Evolutionary conservation across 1,140 invertebrate genomes (phyloP), one percentile per base, ranked within the genome.

Genomic region (Drosophila kanapiae): DNA sequence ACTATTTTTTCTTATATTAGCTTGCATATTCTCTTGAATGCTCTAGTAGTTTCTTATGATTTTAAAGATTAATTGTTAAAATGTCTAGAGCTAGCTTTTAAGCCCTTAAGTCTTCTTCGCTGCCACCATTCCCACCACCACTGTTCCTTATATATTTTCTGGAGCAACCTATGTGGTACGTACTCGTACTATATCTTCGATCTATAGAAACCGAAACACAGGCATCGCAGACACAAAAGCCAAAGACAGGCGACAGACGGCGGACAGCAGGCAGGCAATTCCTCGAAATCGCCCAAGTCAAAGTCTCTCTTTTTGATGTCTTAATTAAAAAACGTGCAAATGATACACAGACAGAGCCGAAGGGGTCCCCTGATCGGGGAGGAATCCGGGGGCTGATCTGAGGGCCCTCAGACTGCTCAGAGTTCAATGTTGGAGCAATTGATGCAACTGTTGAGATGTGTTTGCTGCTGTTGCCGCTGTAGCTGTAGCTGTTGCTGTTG

Each of bases 301-400:
- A 91, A 91, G 70, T 74, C 81, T 91, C 84, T 91, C 82, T 79
- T 88, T 91, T 91, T 91, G 88, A 91, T 91, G 88, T 91, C 88
- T 91, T 91, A 91, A 91, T 91, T 91, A 91, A 91, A 91, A 91
- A 91, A 88, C 84, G 84, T 88, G 85, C 85, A 88, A 88, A 90
- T 88, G 86, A 91, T 86, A 63, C 82, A 51, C 49, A 64, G 45
- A 38, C 31, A 37, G 13, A 45, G 53, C 29, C 16, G 35, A 13
- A 10, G 18, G 56, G 8, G 42, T 16, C 23, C 10, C 31, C 1
- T 14, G 59, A 42, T 45, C n/a, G 4, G 42, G 42, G 54, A 40
- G 56, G 42, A 18, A 18, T 13, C 29, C 48, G 56, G 43, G 40
- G 51, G 14, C 48, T 16, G 67, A 80, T 80, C 57, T 65, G 59